Evolutionary conservation across 2,113 vertebrate genomes (phyloP).

Genomic region (Phylloscopus trochiloides): DNA sequence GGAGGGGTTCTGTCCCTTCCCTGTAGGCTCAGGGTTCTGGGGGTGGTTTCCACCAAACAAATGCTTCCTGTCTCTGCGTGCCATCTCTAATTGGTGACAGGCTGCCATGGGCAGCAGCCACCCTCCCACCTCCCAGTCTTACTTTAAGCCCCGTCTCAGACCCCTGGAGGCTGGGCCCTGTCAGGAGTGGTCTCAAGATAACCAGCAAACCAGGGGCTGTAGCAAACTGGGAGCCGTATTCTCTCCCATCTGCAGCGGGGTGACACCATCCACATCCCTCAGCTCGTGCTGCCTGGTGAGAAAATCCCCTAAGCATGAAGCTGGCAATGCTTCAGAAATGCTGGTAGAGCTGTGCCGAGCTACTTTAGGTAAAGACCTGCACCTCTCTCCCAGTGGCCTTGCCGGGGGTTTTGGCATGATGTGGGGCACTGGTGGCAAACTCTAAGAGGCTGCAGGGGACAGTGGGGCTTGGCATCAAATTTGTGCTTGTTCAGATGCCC

Average conservation of each 20-base stretch:
- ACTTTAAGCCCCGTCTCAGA: fast-evolving
- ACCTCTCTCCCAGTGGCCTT: not conserved
- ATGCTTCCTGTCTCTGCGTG: not conserved
- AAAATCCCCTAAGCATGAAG: not conserved
- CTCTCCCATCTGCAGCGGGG: not conserved
- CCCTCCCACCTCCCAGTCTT: fast-evolving
- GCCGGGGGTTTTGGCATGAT: fast-evolving
- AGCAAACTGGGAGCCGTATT: not conserved
- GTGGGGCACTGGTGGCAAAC: too few relatives aligned
- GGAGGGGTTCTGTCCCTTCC: fast-evolving
- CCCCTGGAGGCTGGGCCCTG: not conserved
- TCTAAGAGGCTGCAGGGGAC: not conserved
- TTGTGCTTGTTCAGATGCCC: not conserved
- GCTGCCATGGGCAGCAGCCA: not conserved
- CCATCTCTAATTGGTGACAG: not conserved
- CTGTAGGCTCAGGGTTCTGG: not conserved
- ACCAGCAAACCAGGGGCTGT: not conserved
- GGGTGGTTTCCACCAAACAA: not conserved
- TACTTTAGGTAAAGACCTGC: not conserved
- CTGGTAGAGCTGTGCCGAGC: fast-evolving
- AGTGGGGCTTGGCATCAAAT: not conserved
- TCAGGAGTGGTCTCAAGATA: not conserved
- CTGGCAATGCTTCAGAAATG: not conserved
- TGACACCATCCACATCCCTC: not conserved
- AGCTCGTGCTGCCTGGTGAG: fast-evolving